These are phyloP conservation scores for Camponotus floridanus DNA, from an alignment of 1,140 invertebrate genomes.

Conservation along the genomic window DNA sequence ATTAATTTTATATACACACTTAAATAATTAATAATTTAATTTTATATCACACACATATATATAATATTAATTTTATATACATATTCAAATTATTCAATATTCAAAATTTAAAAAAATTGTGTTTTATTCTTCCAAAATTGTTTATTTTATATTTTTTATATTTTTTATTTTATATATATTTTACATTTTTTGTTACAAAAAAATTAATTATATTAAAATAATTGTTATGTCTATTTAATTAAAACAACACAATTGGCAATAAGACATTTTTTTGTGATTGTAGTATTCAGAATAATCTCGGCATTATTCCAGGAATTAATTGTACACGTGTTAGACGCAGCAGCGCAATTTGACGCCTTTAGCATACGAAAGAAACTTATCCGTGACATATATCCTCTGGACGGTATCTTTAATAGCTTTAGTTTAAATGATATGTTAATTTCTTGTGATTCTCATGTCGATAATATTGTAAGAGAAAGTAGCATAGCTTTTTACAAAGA, in stretches of 20 bases:
- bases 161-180: not conserved
- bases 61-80: not conserved
- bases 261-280: not conserved
- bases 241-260: not conserved
- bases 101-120: not conserved
- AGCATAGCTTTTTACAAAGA: not conserved
- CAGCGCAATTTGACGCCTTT: not conserved
- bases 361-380: not conserved
- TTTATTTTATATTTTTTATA: not conserved
- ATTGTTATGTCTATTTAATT: not conserved
- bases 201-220: no score
- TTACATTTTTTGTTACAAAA: no score
- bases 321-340: not conserved
- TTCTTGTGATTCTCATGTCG: not conserved
- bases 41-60: no score
- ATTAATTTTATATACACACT: not conserved
- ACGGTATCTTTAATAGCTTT: slow-evolving; percentile 39
- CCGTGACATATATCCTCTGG: slow-evolving; percentile 6
- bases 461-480: slow-evolving; percentile 25
- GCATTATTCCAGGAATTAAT: not conserved
- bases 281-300: not conserved
- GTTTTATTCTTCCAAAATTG: not conserved
- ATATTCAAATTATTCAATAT: not conserved
- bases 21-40: no score
- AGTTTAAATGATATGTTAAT: slow-evolving; percentile 52